These are phyloP conservation scores for Vidua macroura DNA, from an alignment of 2,113 vertebrate species.

Conservation along the genomic window DNA sequence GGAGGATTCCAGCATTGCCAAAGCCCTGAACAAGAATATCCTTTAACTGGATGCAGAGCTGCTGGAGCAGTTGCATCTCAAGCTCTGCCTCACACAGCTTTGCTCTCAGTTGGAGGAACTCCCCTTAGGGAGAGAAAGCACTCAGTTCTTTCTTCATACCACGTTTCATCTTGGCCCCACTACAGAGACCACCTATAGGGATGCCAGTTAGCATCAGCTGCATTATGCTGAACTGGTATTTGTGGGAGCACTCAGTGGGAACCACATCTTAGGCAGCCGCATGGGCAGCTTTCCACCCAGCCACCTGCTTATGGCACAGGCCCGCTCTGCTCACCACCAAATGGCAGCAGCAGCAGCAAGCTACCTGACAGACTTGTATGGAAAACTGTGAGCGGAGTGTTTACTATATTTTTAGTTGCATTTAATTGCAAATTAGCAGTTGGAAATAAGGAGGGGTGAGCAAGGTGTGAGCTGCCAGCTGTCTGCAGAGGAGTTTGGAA, in stretches of 20 bases:
- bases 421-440: conserved; percentile 46
- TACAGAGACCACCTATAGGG: conserved; percentile 45
- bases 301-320: neutral
- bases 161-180: neutral
- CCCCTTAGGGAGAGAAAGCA: neutral
- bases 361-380: accelerated
- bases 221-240: neutral
- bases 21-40: neutral
- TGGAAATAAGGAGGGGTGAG: conserved; percentile 8
- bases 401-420: neutral
- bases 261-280: conserved; percentile 52
- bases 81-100: neutral
- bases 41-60: neutral
- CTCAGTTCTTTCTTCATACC: neutral
- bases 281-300: neutral
- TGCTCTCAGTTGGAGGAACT: neutral
- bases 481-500: neutral
- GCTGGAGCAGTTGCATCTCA: neutral
- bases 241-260: neutral
- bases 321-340: neutral
- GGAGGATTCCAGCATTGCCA: neutral
- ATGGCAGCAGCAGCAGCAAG: neutral
- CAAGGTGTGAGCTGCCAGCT: neutral
- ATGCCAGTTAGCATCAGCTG: conserved; percentile 6
- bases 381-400: neutral